phyloP scores from a whole-genome alignment of 1,140 invertebrate species.

The Schlechtendalia chinensis region DNA sequence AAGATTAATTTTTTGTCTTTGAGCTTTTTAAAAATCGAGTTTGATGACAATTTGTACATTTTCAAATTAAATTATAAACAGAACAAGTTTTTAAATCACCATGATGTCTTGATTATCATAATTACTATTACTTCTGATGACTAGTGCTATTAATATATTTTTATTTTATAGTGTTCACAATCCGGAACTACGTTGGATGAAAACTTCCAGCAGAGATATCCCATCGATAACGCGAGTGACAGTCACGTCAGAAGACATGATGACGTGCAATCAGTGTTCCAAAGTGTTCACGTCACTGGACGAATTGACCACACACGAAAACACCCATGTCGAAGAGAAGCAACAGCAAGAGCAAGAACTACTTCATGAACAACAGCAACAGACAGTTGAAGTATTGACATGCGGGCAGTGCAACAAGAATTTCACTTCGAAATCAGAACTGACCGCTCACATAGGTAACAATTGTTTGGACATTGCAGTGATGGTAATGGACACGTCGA shows the following conservation, averaged over 20 bases:
- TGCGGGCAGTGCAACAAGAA: conserved; percentile 19
- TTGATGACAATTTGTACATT: too few species aligned
- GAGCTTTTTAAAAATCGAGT: too few species aligned
- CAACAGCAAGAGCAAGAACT: neutral
- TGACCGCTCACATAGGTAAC: conserved; percentile 8
- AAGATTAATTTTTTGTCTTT: too few species aligned
- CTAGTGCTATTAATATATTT: too few species aligned
- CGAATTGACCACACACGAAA: conserved; percentile 11
- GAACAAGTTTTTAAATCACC: too few species aligned
- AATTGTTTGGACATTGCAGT: neutral
- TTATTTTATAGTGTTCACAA: conserved; percentile 9
- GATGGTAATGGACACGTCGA: too few species aligned
- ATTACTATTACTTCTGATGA: too few species aligned
- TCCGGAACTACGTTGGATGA: conserved; percentile 44
- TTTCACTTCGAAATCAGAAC: neutral
- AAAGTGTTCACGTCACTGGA: conserved; percentile 27
- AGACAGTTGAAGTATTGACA: neutral
- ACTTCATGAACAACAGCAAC: neutral
- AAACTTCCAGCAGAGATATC: conserved; percentile 30
- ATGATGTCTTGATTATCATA: too few species aligned
- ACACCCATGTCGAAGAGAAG: neutral
- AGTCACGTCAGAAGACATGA: conserved; percentile 26
- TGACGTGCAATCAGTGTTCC: conserved; percentile 22
- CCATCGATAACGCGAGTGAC: conserved; percentile 36
- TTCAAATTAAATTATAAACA: too few species aligned